Base-by-base conservation (phyloP, 2,113 vertebrate genomes). In the Lepus americanus region DNA sequence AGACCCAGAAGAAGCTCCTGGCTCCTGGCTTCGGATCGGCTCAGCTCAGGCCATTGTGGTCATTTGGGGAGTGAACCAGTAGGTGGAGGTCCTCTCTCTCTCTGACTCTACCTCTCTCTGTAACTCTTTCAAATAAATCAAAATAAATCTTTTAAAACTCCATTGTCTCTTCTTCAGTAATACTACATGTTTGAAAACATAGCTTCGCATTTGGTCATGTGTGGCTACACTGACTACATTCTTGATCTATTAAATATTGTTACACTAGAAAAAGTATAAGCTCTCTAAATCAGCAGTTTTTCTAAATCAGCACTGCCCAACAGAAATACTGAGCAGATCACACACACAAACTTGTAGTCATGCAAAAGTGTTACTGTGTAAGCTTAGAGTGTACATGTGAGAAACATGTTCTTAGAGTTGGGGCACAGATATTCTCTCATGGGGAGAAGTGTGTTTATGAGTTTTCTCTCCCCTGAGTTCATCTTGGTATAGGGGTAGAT, bases 371-470 rank as follows among this genome's bases (percentile, higher is more conserved):
- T 49, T 80, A 59, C 7, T 27, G 8, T 31, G 10, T n/a, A 20
- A 33, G 19, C 63, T 77, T 66, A 81, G 88, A 74, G 9, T 70
- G 14, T 49, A 72, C 27, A 49, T 36, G 39, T 29, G 63, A 69
- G 5, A 33, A 39, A 80, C 59, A 19, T 19, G 8, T 20, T 74
- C 25, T 49, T 74, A 5, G 33, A 27, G 0, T 44, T 31, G 16
- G 95, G 39, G 25, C 8, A 63, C 8, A 49, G 78, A 85, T 66
- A 61, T 31, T 79, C 10, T 70, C 12, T 39, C 25, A 23, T 36
- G 36, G 87, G 84, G 70, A 83, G 80, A 96, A 84, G 73, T 39
- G 4, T 0, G 33, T 82, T 82, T 72, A n/a, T 55, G 69, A 51
- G 6, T 8, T n/a, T 90, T 14, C 33, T 66, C 25, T 17, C 0